Base-by-base conservation (phyloP, 2,113 vertebrate genomes). In the Aspidoscelis tigris region DNA sequence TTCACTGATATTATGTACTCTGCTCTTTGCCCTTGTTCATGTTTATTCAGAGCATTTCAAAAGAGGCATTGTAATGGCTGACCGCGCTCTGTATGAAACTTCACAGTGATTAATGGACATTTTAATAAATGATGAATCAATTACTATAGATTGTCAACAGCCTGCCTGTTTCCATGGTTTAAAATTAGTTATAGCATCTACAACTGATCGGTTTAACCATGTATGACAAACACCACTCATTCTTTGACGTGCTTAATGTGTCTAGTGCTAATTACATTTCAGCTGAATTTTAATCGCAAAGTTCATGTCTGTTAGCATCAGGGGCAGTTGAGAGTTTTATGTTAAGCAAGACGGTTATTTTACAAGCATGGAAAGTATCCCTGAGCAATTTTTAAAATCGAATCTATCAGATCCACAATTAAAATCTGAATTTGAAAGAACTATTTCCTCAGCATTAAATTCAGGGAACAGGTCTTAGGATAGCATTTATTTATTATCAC, bases 101-200 rank as follows among this genome's bases (percentile, higher is more conserved):
- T 80, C 33, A 18, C 77, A 47, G 83, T 85, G 83, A 85, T 85
- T 85, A 85, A 85, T 85, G 83, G 83, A 80, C 77, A 85, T 85
- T 85, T 85, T 85, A 85, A 85, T 85, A 85, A 85, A 85, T 85
- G 83, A 85, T 85, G 83, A 85, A 85, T 85, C 83, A 85, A 85
- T 85, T 85, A 85, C 77, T 85, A 85, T 80, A 85, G 83, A 85
- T 85, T 85, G 83, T 85, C 83, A 85, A 85, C 83, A 85, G 69
- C 70, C 83, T 85, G 83, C 71, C 83, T 85, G 77, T 80, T 85
- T 80, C 77, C 83, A 85, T 85, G 83, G 83, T 80, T 85, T 85
- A 73, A 85, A 85, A 85, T 85, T 85, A 85, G 77, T 85, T 85
- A 85, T 80, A 80, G 77, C 83, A 74, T 85, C 83, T 85, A 85